Evolutionary conservation across 2,113 vertebrate genomes (phyloP).

Genomic region (Pterocles burchelli): DNA sequence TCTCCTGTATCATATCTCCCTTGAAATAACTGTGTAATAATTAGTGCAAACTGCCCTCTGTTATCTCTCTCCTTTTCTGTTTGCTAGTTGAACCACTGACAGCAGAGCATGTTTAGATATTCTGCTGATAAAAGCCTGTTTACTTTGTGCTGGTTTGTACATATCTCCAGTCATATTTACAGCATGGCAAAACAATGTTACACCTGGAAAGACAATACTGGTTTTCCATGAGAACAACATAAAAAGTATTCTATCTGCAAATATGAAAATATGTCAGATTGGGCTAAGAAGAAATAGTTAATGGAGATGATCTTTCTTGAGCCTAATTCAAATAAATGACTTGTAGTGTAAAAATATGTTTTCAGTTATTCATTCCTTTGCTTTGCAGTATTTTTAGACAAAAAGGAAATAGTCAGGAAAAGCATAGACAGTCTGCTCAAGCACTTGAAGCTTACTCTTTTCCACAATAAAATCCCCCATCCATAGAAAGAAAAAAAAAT

Average conservation of each 20-base stretch:
- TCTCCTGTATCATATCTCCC: not conserved
- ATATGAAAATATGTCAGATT: not conserved
- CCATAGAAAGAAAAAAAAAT: not conserved
- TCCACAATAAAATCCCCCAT: not conserved
- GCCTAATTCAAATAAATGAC: not conserved
- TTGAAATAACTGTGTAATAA: conserved; percentile 16
- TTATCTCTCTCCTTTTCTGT: conserved; percentile 15
- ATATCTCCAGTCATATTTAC: not conserved
- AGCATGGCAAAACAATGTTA: not conserved
- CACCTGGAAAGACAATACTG: not conserved
- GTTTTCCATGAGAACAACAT: not conserved
- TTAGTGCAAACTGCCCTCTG: not conserved
- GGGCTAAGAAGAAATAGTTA: not conserved
- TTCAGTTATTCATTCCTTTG: not conserved
- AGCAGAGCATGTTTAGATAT: not conserved
- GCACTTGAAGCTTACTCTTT: not conserved
- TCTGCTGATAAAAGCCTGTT: conserved; percentile 40
- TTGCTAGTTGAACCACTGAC: not conserved
- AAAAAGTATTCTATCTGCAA: not conserved
- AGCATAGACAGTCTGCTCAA: not conserved
- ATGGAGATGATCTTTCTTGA: not conserved
- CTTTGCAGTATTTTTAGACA: not conserved
- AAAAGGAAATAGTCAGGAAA: not conserved
- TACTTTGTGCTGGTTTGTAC: not conserved
- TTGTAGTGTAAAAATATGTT: not conserved